phyloP scores from a whole-genome alignment of 2,113 vertebrate species.

The Cacatua alba region DNA sequence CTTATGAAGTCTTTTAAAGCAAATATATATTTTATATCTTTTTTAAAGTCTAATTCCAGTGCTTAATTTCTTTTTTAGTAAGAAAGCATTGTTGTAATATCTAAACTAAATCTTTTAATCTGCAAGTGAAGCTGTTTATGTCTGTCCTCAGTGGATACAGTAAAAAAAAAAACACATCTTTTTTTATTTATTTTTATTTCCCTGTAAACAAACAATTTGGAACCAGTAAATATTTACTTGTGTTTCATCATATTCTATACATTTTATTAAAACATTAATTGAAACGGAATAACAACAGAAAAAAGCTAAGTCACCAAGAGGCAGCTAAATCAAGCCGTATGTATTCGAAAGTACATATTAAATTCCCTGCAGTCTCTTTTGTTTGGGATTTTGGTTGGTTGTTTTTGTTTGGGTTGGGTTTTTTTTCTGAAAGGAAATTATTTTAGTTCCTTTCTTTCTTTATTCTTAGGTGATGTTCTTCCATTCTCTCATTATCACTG shows the following conservation, averaged over 20 bases:
- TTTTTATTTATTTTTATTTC: background rate
- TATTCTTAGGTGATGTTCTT: background rate
- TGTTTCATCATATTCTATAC: background rate
- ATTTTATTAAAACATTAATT: background rate
- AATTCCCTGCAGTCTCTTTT: background rate
- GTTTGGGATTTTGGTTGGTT: background rate
- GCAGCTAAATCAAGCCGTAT: background rate
- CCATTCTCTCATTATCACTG: background rate
- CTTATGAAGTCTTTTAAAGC: background rate
- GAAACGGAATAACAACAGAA: background rate
- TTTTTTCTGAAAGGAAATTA: background rate
- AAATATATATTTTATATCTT: background rate
- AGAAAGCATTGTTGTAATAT: background rate
- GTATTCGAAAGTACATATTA: background rate
- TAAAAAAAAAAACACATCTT: background rate
- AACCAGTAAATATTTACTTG: background rate
- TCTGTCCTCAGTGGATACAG: background rate
- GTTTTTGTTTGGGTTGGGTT: background rate
- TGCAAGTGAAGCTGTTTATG: background rate
- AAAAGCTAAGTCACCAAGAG: background rate
- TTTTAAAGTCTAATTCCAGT: background rate
- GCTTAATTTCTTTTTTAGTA: background rate
- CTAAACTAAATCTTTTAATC: background rate
- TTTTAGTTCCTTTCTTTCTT: background rate
- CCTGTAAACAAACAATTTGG: background rate